These are phyloP conservation scores for Drosophila asahinai DNA, from an alignment of 1,140 invertebrate species.

Conservation along the genomic window DNA sequence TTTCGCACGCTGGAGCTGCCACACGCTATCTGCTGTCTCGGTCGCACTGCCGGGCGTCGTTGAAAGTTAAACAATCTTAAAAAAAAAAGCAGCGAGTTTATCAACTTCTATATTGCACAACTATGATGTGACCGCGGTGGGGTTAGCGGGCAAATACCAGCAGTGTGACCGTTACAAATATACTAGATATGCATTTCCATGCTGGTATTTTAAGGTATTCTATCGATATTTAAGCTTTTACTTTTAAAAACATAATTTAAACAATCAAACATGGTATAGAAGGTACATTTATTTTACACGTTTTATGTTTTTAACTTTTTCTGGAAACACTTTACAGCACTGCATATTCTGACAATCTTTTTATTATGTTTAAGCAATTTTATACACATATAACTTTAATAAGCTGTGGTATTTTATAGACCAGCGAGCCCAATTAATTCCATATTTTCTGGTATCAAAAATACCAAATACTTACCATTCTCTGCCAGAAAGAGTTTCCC, in stretches of 20 bases:
- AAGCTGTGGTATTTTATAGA: neutral
- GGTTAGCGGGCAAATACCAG: neutral
- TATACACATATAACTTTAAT: neutral
- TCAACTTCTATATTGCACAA: conserved; percentile 46
- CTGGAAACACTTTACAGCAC: neutral
- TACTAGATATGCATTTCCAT: neutral
- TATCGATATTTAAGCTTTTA: neutral
- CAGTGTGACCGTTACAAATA: neutral
- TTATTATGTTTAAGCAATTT: neutral
- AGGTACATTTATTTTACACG: no score
- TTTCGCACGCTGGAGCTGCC: conserved; percentile 19
- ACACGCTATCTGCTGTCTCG: conserved; percentile 26
- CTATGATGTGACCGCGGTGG: conserved; percentile 2
- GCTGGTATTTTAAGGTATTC: neutral
- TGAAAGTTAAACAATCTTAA: conserved; percentile 47
- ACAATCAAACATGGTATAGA: no score
- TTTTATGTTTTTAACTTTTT: no score
- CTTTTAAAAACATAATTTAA: neutral
- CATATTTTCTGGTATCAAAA: neutral
- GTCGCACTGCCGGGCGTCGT: conserved; percentile 48
- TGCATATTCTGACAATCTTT: neutral
- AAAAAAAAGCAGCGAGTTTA: conserved; percentile 44
- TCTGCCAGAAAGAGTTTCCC: neutral
- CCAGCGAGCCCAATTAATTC: neutral
- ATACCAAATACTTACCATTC: neutral